Percentiles rank a stretch among this genome's conserved stretches.
Conservation (phyloP, 92 coral and sea anemone genomes). For the Montipora capitata region DNA sequence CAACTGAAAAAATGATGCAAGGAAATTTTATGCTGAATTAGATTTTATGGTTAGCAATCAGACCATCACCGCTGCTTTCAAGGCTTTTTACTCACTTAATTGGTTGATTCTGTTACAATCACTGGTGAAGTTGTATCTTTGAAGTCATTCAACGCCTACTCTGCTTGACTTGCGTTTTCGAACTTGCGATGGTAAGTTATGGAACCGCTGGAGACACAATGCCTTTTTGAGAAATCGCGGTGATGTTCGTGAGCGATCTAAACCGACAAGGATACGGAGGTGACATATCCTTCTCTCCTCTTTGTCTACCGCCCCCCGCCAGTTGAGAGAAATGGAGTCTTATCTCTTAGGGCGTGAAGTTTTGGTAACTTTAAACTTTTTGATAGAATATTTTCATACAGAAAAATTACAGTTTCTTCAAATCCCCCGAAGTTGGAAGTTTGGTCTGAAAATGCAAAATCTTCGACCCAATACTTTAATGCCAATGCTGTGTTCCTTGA, state of each 20-base stretch:
- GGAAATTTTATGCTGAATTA: neutral
- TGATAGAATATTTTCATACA: conserved; percentile 12
- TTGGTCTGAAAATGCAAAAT: neutral
- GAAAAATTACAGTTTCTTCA: neutral
- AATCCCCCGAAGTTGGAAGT: neutral
- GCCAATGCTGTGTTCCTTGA: too few relatives aligned
- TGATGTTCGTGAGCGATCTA: conserved; percentile 30
- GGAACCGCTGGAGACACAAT: neutral
- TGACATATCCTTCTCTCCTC: conserved; percentile 33
- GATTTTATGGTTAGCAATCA: neutral
- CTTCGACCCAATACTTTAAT: neutral
- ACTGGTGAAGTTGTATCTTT: neutral
- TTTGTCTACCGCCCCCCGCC: conserved; percentile 33
- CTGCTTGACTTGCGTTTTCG: neutral
- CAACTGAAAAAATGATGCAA: neutral
- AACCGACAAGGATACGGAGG: conserved; percentile 10
- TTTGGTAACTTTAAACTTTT: conserved; percentile 14
- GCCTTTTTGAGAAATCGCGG: neutral
- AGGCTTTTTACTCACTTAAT: neutral
- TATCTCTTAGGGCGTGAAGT: conserved; percentile 45
- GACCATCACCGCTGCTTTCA: neutral
- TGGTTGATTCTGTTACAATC: neutral
- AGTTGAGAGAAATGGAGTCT: conserved; percentile 18
- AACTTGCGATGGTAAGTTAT: neutral
- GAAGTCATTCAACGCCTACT: neutral